These are phyloP conservation scores for Onthophagus sagittarius DNA, from an alignment of 2,888 invertebrate species.

Conservation along the genomic window DNA sequence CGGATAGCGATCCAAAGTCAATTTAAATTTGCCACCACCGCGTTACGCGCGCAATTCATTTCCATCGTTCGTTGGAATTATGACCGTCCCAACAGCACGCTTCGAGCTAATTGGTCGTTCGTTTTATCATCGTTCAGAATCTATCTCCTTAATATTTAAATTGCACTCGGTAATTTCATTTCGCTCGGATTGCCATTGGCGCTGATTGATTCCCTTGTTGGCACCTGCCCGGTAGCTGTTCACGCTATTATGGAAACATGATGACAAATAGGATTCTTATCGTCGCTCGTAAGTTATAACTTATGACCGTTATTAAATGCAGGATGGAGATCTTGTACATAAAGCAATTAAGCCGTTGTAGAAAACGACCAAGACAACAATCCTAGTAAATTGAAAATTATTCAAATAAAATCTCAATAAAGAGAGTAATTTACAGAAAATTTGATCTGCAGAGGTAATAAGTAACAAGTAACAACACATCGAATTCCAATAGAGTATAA, in stretches of 20 bases:
- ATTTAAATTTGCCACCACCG: background rate
- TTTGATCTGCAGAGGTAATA: too few species aligned
- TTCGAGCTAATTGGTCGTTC: background rate
- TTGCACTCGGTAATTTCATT: background rate
- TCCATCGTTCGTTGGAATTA: background rate
- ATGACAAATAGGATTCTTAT: background rate
- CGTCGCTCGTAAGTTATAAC: background rate
- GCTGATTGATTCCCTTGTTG: background rate
- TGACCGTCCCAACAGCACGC: background rate
- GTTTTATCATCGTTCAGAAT: background rate
- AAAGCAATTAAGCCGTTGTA: background rate
- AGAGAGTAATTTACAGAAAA: too few species aligned
- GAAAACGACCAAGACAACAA: background rate
- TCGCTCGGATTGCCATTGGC: background rate
- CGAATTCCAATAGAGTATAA: background rate
- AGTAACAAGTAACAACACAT: background rate
- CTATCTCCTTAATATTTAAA: background rate
- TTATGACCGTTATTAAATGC: background rate
- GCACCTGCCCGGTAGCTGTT: background rate
- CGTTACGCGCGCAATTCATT: background rate
- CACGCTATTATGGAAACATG: background rate
- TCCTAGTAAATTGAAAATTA: background rate
- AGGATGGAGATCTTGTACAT: background rate
- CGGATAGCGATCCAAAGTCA: slow-evolving; percentile 18
- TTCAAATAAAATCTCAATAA: too few species aligned